Percentiles rank a stretch among this genome's conserved stretches.
These are phyloP conservation scores for Chinchilla lanigera DNA, from an alignment of 2,113 vertebrate species.

Conservation along the genomic window DNA sequence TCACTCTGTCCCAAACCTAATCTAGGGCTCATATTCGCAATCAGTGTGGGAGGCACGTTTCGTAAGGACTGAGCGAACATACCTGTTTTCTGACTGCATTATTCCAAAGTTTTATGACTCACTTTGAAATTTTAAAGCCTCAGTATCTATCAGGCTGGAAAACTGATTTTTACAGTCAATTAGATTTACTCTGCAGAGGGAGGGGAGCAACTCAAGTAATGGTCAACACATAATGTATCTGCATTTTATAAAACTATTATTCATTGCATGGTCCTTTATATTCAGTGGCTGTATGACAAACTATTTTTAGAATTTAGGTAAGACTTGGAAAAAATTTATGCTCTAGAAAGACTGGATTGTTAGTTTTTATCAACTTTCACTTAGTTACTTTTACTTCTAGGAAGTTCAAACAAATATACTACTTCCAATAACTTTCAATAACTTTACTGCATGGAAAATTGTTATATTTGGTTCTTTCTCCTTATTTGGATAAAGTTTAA, in stretches of 20 bases:
- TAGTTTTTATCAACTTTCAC: background rate
- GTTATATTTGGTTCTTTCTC: background rate
- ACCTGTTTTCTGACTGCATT: background rate
- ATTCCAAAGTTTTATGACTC: background rate
- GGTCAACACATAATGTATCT: background rate
- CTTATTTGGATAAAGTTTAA: constrained; percentile 1
- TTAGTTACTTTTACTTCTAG: background rate
- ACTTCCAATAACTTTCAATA: background rate
- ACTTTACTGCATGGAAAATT: background rate
- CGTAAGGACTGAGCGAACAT: background rate
- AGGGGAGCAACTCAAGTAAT: background rate
- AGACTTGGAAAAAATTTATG: background rate
- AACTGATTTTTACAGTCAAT: constrained; percentile 30
- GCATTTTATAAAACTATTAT: background rate
- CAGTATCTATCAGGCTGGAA: background rate
- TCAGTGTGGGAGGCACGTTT: background rate
- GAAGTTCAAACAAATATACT: background rate
- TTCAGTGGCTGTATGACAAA: background rate
- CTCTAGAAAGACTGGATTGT: background rate
- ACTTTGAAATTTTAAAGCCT: background rate
- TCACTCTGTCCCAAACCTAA: background rate
- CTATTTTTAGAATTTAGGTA: constrained; percentile 8
- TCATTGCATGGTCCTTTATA: background rate
- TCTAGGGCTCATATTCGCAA: background rate
- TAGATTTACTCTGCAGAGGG: background rate